Percentiles rank a stretch among this genome's conserved stretches.
Conservation (phyloP, 2,113 vertebrate species). For the Macquaria australasica region DNA sequence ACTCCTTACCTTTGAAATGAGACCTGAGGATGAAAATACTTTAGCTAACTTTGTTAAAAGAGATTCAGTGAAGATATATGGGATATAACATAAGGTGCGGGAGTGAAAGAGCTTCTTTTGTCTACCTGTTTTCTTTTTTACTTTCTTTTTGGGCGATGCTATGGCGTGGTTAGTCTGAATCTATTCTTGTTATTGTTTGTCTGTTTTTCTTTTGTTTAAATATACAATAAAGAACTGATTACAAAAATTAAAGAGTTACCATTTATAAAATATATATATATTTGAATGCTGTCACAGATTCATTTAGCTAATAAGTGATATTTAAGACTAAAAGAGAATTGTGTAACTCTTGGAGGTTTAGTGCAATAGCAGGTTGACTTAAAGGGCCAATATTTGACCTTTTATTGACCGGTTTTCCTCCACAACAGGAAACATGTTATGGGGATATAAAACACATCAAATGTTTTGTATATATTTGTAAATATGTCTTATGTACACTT, state of each 20-base stretch:
- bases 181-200: background rate
- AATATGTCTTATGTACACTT: background rate
- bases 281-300: background rate
- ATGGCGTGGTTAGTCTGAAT: background rate
- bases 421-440: background rate
- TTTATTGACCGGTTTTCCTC: background rate
- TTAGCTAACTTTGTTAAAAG: too few relatives aligned
- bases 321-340: background rate
- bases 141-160: too few relatives aligned
- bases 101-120: too few relatives aligned
- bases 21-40: too few relatives aligned
- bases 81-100: too few relatives aligned
- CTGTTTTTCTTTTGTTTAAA: background rate
- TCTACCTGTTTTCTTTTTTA: too few relatives aligned
- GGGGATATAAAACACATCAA: background rate
- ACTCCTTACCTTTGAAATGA: too few relatives aligned
- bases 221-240: background rate
- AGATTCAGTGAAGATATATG: too few relatives aligned
- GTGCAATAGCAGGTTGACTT: background rate
- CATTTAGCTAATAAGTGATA: background rate
- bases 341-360: background rate
- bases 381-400: background rate
- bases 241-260: background rate
- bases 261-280: too few relatives aligned
- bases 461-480: too few relatives aligned